phyloP scores from a whole-genome alignment of 2,797 vertebrate genomes.

The Poecile montanus region DNA sequence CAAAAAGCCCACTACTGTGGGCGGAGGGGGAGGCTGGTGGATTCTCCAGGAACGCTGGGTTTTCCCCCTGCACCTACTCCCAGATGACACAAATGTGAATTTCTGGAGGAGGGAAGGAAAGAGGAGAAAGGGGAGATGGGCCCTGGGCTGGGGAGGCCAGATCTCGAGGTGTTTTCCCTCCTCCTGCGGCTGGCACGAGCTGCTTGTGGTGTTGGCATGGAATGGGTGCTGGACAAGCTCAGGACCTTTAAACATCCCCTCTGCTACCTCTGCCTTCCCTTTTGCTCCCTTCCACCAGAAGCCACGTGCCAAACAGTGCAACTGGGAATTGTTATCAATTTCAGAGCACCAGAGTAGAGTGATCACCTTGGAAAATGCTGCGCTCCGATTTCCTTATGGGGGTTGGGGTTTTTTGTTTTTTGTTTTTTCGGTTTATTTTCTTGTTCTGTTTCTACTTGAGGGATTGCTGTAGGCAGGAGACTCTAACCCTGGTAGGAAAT shows the following conservation, averaged over 20 bases:
- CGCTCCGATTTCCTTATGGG: rapidly evolving
- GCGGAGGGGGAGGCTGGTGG: rapidly evolving
- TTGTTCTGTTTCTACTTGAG: not conserved
- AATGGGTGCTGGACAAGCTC: not conserved
- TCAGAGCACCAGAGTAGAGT: not conserved
- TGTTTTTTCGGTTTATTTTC: not conserved
- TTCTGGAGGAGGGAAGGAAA: not conserved
- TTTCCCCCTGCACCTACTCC: not conserved
- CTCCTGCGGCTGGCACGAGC: rapidly evolving
- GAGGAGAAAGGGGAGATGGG: not conserved
- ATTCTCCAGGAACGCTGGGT: not conserved
- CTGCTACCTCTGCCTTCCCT: not conserved
- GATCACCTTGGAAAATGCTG: not conserved
- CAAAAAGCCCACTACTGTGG: not conserved
- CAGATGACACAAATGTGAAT: not conserved
- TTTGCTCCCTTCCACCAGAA: not conserved
- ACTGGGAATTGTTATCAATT: not conserved
- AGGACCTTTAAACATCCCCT: rapidly evolving
- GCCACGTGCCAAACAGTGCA: not conserved
- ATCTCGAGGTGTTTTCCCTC: not conserved
- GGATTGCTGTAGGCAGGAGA: not conserved
- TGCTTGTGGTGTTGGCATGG: rapidly evolving
- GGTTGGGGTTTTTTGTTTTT: not conserved
- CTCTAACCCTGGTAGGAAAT: not conserved
- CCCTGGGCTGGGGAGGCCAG: rapidly evolving